A percentile compares a stretch with the other conserved stretches of the same genome.
Evolutionary conservation across 2,797 vertebrate genomes (phyloP).

Genomic region (Glossophaga mutica): DNA sequence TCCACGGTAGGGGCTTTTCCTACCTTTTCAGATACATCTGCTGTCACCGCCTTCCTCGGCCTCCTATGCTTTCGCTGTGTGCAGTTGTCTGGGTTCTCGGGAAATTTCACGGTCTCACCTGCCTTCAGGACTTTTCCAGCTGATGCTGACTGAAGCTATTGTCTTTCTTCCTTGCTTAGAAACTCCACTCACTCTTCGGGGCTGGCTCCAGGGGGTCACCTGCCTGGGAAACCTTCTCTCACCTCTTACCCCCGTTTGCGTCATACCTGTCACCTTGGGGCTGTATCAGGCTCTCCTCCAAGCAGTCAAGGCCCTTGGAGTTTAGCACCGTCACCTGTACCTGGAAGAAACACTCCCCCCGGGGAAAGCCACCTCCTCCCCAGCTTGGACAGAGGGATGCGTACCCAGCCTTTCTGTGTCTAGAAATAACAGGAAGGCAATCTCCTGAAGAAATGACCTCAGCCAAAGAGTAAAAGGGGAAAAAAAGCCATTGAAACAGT

Average conservation of each 20-base stretch:
- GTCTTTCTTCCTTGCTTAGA: not conserved
- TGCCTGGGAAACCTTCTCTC: not conserved
- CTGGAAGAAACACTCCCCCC: not conserved
- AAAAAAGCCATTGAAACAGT: not conserved
- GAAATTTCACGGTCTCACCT: not conserved
- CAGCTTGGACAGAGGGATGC: not conserved
- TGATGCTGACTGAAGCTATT: not conserved
- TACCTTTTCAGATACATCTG: not conserved
- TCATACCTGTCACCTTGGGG: not conserved
- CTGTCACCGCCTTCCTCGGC: too few relatives aligned
- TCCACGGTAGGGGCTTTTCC: not conserved
- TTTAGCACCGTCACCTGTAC: not conserved
- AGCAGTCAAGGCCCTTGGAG: not conserved
- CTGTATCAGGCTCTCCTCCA: not conserved
- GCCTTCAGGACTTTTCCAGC: not conserved
- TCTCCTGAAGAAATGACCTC: not conserved
- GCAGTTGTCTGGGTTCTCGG: not conserved
- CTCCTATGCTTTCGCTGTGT: accelerated
- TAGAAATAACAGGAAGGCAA: not conserved
- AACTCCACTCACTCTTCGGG: not conserved
- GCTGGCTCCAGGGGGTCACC: not conserved
- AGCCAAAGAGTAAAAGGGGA: not conserved
- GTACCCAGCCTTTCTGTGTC: not conserved
- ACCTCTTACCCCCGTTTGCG: not conserved
- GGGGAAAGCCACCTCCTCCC: not conserved